Percentiles rank a stretch among this genome's conserved stretches.
Conservation (phyloP, 2,888 invertebrate species). For the Cheilosia impressa region DNA sequence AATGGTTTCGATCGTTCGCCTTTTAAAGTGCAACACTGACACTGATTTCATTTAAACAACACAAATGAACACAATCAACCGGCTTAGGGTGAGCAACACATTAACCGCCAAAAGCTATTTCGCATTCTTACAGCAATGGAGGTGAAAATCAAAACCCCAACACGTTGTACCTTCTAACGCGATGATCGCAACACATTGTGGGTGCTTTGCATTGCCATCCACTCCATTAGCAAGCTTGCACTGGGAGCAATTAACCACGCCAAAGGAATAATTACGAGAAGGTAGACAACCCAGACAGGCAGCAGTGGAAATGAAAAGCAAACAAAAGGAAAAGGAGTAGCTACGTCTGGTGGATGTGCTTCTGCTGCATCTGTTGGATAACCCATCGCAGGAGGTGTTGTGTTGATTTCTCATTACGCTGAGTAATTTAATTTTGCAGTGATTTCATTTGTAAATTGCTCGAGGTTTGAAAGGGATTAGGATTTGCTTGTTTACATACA, state of each 20-base stretch:
- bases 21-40: neutral
- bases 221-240: constrained; percentile 55
- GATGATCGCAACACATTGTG: constrained; percentile 3
- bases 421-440: constrained; percentile 68
- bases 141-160: constrained; percentile 21
- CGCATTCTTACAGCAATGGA: neutral
- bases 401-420: constrained; percentile 68
- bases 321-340: constrained; percentile 34
- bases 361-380: neutral
- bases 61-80: neutral
- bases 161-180: constrained; percentile 9
- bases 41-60: too few species aligned
- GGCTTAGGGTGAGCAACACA: neutral
- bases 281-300: constrained; percentile 33
- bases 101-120: constrained; percentile 1
- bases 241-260: constrained; percentile 54
- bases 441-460: constrained; percentile 67
- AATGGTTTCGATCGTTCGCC: too few species aligned
- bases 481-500: neutral
- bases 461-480: constrained; percentile 23
- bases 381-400: constrained; percentile 33
- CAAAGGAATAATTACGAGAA: constrained; percentile 37
- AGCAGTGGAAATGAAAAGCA: constrained; percentile 33
- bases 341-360: neutral
- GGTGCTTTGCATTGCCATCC: constrained; percentile 18